Evolutionary conservation across 2,888 invertebrate genomes (phyloP).

Genomic region (Pherbina coryleti): DNA sequence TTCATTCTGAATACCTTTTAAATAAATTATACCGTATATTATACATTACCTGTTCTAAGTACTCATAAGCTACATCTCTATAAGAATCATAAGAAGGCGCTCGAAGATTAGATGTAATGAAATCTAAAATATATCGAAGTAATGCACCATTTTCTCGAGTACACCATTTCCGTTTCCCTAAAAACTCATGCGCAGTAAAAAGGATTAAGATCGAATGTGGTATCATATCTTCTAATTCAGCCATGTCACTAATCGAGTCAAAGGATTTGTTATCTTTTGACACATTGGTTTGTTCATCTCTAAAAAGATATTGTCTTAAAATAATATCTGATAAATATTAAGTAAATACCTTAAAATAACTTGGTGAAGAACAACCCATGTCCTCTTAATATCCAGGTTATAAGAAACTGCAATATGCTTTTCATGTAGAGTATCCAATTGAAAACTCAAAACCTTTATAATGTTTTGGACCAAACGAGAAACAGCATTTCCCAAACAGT

Average conservation of each 20-base stretch:
- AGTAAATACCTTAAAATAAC: constrained; percentile 75
- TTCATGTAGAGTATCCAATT: constrained; percentile 75
- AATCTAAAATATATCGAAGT: constrained; percentile 82
- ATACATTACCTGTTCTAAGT: constrained; percentile 79
- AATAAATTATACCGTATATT: no score
- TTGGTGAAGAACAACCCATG: constrained; percentile 88
- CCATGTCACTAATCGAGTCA: constrained; percentile 54
- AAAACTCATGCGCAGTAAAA: constrained; percentile 86
- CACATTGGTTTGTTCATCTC: constrained; percentile 26
- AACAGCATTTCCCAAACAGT: constrained; percentile 33
- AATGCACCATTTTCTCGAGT: constrained; percentile 82
- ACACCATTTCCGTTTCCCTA: constrained; percentile 86
- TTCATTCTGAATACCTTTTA: no score
- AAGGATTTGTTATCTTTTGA: constrained; percentile 41
- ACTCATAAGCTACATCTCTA: constrained; percentile 79
- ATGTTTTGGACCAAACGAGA: constrained; percentile 48
- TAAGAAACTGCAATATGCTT: constrained; percentile 76
- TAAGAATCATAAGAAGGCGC: constrained; percentile 76
- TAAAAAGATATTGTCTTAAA: neutral
- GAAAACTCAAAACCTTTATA: constrained; percentile 72
- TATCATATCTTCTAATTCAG: constrained; percentile 72
- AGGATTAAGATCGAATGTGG: constrained; percentile 82
- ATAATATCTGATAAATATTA: neutral
- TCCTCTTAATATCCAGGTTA: constrained; percentile 79
- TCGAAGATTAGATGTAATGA: constrained; percentile 78